Evolutionary conservation across 2,888 invertebrate species (phyloP), one percentile per base, ranked within the genome.

Genomic region (Dasypolia templi): DNA sequence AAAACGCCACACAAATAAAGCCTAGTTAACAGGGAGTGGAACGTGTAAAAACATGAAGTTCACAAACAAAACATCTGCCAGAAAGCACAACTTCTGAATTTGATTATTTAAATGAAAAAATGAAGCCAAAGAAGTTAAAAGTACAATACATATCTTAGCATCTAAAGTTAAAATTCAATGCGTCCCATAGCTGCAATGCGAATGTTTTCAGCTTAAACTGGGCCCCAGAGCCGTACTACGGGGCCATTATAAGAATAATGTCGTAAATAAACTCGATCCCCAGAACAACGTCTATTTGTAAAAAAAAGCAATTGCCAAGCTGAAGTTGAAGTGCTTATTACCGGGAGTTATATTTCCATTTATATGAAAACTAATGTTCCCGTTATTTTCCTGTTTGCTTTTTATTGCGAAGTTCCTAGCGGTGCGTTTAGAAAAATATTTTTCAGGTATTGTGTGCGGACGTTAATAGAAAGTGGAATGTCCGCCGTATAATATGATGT

Each of bases 151-250:
- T 83, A 91, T 89, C 89, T 90, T 88, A 86, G 87, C 86, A 85
- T 87, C 85, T 87, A 81, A 94, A 95, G 92, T 94, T 94, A 90
- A 93, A 93, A 92, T 94, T 93, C 94, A 93, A 95, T 94, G 91
- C 87, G 91, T 95, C 95, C 95, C 95, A 91, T 90, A 91, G 93
- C 93, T 91, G 89, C 93, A 93, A 94, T 95, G 92, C 88, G 89
- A 93, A 91, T 92, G 92, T 93, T 95, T 93, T 90, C 91, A 89
- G 91, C 89, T 91, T 87, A 89, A 94, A 95, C 90, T 91, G 91
- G 89, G 89, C 95, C 93, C 94, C 75, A 75, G 95, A 91, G 95
- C 88, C 87, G 84, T 88, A 88, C 92, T 91, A 90, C 84, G 85
- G 83, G 87, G 87, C 91, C 91, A 92, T 93, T 93, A 94, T 92